These are phyloP conservation scores for Heteromurus nitidus DNA, from an alignment of 2,888 invertebrate genomes.

Conservation along the genomic window DNA sequence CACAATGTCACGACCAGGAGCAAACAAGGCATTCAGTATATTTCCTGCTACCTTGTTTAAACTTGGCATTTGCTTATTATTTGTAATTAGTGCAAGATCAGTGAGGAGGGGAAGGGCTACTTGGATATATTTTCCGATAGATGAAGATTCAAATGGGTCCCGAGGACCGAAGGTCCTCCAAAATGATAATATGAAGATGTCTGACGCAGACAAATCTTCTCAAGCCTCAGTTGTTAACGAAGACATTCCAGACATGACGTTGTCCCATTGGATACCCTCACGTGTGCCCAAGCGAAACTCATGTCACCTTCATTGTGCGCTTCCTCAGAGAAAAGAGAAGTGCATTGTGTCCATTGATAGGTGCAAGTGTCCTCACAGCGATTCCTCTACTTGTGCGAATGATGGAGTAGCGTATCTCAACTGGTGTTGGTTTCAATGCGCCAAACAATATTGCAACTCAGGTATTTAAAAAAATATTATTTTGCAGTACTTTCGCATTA, in stretches of 20 bases:
- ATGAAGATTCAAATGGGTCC: too few relatives aligned
- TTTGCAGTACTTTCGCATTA: too few relatives aligned
- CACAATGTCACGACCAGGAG: conserved; percentile 3
- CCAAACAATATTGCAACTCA: conserved; percentile 6
- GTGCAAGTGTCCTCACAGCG: conserved; percentile 8
- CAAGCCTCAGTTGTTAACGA: too few relatives aligned
- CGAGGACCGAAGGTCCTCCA: too few relatives aligned
- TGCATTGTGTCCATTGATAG: background rate
- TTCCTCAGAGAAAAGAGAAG: background rate
- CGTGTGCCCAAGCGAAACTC: too few relatives aligned
- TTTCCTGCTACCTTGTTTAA: too few relatives aligned
- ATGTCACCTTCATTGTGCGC: background rate
- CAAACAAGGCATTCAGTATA: too few relatives aligned
- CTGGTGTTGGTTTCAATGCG: conserved; percentile 22
- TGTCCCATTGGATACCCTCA: too few relatives aligned
- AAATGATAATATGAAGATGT: too few relatives aligned
- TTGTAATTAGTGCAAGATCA: background rate
- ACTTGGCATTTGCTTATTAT: too few relatives aligned
- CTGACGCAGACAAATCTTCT: too few relatives aligned
- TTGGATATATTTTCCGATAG: conserved; percentile 4
- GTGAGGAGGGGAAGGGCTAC: background rate
- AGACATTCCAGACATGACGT: too few relatives aligned
- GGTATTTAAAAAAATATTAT: conserved; percentile 16
- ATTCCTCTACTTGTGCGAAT: conserved; percentile 23
- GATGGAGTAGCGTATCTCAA: conserved; percentile 24